Percentiles rank a stretch among this genome's conserved stretches.
phyloP scores from a whole-genome alignment of 2,888 invertebrate genomes.

The Tetanocera ferruginea region DNA sequence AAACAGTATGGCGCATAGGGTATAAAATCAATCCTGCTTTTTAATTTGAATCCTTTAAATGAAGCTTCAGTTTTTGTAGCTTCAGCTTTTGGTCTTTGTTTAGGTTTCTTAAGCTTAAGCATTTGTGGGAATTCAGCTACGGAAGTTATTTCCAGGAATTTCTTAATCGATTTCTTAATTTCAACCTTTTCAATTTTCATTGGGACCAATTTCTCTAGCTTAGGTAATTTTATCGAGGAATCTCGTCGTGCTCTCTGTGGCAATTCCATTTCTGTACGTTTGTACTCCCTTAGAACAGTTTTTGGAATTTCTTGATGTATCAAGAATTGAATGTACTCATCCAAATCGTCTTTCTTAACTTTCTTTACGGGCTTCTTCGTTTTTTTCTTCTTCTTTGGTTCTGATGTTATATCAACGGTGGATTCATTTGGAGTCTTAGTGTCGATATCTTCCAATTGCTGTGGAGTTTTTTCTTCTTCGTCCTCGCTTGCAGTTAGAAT shows the following conservation, averaged over 20 bases:
- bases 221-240: slow-evolving; percentile 54
- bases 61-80: slow-evolving; percentile 71
- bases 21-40: slow-evolving; percentile 77
- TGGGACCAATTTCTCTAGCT: slow-evolving; percentile 67
- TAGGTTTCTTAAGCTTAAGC: slow-evolving; percentile 75
- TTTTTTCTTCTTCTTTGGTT: slow-evolving; percentile 55
- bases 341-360: slow-evolving; percentile 64
- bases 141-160: slow-evolving; percentile 75
- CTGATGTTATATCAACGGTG: slow-evolving; percentile 38
- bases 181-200: slow-evolving; percentile 76
- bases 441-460: slow-evolving; percentile 40
- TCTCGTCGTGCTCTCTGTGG: slow-evolving; percentile 63
- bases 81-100: slow-evolving; percentile 62
- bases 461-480: slow-evolving; percentile 49
- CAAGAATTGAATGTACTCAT: slow-evolving; percentile 67
- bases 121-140: slow-evolving; percentile 74
- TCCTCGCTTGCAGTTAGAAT: slow-evolving; percentile 54
- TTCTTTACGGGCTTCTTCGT: slow-evolving; percentile 61
- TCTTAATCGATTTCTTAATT: slow-evolving; percentile 73
- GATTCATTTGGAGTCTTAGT: slow-evolving; percentile 44
- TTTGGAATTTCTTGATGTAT: slow-evolving; percentile 69
- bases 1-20: slow-evolving; percentile 76
- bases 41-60: slow-evolving; percentile 78
- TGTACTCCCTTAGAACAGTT: slow-evolving; percentile 67
- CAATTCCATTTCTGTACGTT: slow-evolving; percentile 65